A percentile compares a stretch with the other conserved stretches of the same genome.
Conservation (phyloP, 2,888 invertebrate genomes). For the Meandrusa payeni region DNA sequence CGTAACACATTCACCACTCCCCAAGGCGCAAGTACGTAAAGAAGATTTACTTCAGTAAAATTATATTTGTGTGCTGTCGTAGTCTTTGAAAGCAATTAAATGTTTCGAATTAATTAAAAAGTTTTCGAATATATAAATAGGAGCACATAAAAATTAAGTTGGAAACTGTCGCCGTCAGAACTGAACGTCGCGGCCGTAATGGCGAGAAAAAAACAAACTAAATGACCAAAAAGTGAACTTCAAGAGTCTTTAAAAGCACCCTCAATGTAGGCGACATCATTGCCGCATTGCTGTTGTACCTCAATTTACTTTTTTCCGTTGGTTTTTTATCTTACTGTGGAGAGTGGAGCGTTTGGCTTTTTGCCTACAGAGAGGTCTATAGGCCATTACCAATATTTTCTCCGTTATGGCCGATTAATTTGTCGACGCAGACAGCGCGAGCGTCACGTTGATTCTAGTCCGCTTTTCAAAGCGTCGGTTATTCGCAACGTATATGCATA, state of each 20-base stretch:
- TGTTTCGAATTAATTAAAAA: slow-evolving; percentile 18
- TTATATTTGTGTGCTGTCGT: no score
- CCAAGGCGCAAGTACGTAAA: no score
- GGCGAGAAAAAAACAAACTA: slow-evolving; percentile 18
- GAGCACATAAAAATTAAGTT: neutral
- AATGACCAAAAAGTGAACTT: slow-evolving; percentile 26
- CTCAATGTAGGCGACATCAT: slow-evolving; percentile 24
- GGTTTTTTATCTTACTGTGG: slow-evolving; percentile 24
- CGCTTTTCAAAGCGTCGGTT: slow-evolving; percentile 13
- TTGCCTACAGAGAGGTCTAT: slow-evolving; percentile 30
- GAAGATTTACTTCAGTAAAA: no score
- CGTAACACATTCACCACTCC: no score
- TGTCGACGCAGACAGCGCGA: slow-evolving; percentile 34
- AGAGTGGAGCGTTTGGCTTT: slow-evolving; percentile 23
- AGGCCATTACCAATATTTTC: slow-evolving; percentile 36
- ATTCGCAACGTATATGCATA: slow-evolving; percentile 5
- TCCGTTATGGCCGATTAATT: slow-evolving; percentile 40
- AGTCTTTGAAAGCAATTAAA: no score
- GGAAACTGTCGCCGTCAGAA: slow-evolving; percentile 1
- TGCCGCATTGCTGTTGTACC: slow-evolving; percentile 23
- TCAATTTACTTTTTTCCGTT: slow-evolving; percentile 23
- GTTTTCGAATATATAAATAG: neutral
- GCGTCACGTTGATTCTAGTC: slow-evolving; percentile 24
- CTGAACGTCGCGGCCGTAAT: slow-evolving; percentile 9
- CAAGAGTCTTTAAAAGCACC: slow-evolving; percentile 25